These are phyloP conservation scores for Harpalus rufipes DNA, from an alignment of 2,888 invertebrate genomes.

Conservation along the genomic window DNA sequence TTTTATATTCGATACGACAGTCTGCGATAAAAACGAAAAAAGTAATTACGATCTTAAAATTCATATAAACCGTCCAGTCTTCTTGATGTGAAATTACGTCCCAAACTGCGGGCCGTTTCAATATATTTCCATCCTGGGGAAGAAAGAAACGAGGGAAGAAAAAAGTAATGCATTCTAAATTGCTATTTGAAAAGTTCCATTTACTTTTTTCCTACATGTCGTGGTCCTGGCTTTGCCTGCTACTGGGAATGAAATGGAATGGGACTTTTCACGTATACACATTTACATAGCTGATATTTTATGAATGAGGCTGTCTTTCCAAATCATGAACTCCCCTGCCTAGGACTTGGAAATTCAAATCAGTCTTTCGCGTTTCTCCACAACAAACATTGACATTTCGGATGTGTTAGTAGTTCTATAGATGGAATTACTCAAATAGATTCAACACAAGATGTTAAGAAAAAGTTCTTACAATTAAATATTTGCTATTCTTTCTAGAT, in stretches of 20 bases:
- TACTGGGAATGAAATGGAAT: slow-evolving; percentile 1
- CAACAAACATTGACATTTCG: background rate
- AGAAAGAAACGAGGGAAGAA: slow-evolving; percentile 34
- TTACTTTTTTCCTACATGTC: slow-evolving; percentile 48
- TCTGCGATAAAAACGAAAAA: slow-evolving; percentile 45
- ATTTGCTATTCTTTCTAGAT: too few relatives aligned
- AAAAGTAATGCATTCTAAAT: slow-evolving; percentile 64
- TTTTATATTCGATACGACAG: slow-evolving; percentile 45
- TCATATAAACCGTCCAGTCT: slow-evolving; percentile 55
- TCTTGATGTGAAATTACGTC: slow-evolving; percentile 62
- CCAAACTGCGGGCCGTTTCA: slow-evolving; percentile 48
- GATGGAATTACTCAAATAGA: too few relatives aligned
- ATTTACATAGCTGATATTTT: slow-evolving; percentile 53
- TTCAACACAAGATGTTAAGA: too few relatives aligned
- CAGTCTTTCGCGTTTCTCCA: background rate
- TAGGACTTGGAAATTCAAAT: slow-evolving; percentile 22
- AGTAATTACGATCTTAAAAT: slow-evolving; percentile 62
- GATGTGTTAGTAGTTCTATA: background rate
- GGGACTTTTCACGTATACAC: slow-evolving; percentile 43
- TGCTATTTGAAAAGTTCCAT: slow-evolving; percentile 56
- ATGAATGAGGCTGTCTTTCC: slow-evolving; percentile 42
- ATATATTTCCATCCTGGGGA: slow-evolving; percentile 48
- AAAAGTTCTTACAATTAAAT: too few relatives aligned
- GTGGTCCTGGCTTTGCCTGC: background rate
- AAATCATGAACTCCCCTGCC: slow-evolving; percentile 22